Evolutionary conservation across 2,113 vertebrate species (phyloP).

Genomic region (Eleginops maclovinus): DNA sequence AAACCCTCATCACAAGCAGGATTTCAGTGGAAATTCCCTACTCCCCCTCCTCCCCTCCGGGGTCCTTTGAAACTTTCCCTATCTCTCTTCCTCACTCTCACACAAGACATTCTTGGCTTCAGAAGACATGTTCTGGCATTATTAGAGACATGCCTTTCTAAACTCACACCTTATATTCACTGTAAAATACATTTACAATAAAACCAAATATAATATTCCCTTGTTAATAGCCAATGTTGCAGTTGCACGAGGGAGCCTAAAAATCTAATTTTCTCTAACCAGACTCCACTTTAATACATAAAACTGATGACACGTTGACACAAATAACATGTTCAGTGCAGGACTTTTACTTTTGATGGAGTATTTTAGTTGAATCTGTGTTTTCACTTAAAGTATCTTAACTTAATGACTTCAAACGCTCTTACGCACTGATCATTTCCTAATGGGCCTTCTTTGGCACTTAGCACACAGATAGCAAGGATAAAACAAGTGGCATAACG

Average conservation of each 20-base stretch:
- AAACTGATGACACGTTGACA: background rate
- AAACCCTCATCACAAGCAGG: constrained; percentile 31
- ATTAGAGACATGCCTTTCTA: background rate
- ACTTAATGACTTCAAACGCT: too few species aligned
- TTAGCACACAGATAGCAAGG: background rate
- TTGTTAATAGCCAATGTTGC: too few species aligned
- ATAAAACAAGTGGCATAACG: background rate
- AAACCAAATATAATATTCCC: too few species aligned
- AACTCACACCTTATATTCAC: too few species aligned
- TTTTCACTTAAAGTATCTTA: background rate
- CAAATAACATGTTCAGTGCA: background rate
- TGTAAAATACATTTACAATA: too few species aligned
- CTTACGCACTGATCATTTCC: background rate
- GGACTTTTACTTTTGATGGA: background rate
- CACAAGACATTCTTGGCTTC: constrained; percentile 5
- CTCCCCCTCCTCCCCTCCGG: background rate
- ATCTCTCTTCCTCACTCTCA: background rate
- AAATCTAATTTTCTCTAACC: too few species aligned
- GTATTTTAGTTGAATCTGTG: background rate
- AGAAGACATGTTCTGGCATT: background rate
- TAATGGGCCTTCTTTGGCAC: background rate
- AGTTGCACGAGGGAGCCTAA: too few species aligned
- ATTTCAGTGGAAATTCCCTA: constrained; percentile 67
- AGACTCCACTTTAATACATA: background rate
- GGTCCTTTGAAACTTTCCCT: constrained; percentile 5